phyloP scores from a whole-genome alignment of 1,140 invertebrate species.

The Steinernema feltiae region DNA sequence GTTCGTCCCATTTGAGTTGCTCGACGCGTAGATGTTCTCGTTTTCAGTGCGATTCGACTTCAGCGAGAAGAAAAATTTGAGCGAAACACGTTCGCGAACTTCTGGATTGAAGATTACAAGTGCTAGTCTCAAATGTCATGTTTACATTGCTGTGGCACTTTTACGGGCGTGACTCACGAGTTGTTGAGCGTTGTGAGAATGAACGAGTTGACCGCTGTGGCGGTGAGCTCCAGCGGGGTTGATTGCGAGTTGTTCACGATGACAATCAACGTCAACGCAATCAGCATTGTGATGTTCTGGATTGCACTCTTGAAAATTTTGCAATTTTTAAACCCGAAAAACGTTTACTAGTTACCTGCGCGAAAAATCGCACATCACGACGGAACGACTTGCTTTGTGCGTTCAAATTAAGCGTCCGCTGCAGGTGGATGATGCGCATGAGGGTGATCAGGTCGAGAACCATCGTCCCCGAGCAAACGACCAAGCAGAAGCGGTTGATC shows the following conservation, averaged over 20 bases:
- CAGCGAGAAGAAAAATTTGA: neutral
- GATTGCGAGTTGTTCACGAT: conserved; percentile 3
- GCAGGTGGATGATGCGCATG: neutral
- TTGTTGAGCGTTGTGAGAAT: neutral
- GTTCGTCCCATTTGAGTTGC: no score
- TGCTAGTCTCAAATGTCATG: neutral
- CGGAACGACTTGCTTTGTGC: neutral
- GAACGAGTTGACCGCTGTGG: neutral
- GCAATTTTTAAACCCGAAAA: neutral
- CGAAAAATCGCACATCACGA: neutral
- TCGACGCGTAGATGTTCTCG: no score
- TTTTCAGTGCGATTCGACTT: no score
- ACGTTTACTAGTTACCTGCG: neutral
- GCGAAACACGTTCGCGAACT: neutral
- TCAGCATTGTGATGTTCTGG: neutral
- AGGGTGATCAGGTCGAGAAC: neutral
- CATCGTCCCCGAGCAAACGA: neutral
- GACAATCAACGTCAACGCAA: neutral
- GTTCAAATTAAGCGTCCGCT: neutral
- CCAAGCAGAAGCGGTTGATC: neutral
- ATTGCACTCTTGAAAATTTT: neutral
- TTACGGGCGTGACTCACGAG: neutral
- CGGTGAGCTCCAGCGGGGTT: neutral
- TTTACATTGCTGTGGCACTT: neutral
- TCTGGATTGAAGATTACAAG: neutral